Evolutionary conservation across 2,888 invertebrate genomes (phyloP), one percentile per base, ranked within the genome.

Genomic region (Esperia sulphurella): DNA sequence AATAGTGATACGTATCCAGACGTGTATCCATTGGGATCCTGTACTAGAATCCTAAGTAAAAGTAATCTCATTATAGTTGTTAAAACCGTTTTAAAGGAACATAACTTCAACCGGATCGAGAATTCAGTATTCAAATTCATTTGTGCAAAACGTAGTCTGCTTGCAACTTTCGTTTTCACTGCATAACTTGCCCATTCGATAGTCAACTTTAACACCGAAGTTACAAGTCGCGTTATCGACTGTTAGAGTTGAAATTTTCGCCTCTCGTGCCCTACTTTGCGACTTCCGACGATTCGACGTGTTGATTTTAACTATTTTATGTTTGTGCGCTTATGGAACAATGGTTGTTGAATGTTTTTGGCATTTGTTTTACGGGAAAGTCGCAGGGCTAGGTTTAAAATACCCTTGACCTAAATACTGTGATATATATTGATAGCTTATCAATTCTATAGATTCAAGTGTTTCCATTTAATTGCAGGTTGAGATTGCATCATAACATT

Each of bases 91-190:
- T 10, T 10, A 38, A 14, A 29, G 45, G 7, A 45, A 12, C 13
- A 45, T 37, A 45, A 28, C 28, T 29, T 41, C 21, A 45, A 21
- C 30, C 41, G 37, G 44, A 43, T 50, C 50, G 45, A 31, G 46
- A 65, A 59, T 67, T 63, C 33, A 38, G 42, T 82, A 88, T 87
- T 86, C 83, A 84, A 86, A 87, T 85, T 82, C 75, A 76, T 80
- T 77, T 79, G 79, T 84, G 86, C 84, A 80, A 87, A 87, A 80
- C 75, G 75, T 61, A 66, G 72, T 68, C 67, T 52, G 63, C 58
- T 63, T 71, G 69, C 71, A 76, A 86, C 88, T 87, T 87, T 88
- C 88, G 71, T 85, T 88, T 88, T 88, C 88, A 81, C 79, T 75
- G 45, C 49, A 45, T 50, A 21, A 41, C 14, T 10, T 28, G 13